Base-by-base conservation (phyloP, 2,888 invertebrate genomes). In the Aspidiotus destructor region DNA sequence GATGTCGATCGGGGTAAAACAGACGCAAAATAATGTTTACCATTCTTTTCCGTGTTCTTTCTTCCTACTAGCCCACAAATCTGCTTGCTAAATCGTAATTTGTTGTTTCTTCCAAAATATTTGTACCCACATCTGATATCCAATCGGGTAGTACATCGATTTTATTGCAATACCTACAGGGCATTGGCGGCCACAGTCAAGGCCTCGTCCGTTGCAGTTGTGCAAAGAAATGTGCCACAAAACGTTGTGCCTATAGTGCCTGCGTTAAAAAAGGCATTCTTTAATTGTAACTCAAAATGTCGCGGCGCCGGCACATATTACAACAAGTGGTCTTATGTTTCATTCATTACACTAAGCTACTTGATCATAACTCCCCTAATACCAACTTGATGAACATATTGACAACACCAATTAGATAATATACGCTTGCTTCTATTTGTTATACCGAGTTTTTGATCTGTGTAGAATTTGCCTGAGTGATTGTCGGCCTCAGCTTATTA, bases 221-320 rank as follows among this genome's bases (percentile, higher is more conserved):
- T 44, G 48, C 48, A 44, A 44, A 44, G 48, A 44, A 44, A 44
- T 44, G 48, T 13, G 48, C 8, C 48, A 44, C 48, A 44, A 44
- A 44, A 44, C 48, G 48, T 44, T 44, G 48, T 44, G 48, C n/a
- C n/a, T n/a, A n/a, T n/a, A n/a, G n/a, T n/a, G n/a, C 48, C 48
- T 44, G 48, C 48, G 48, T 44, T 44, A 44, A 44, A 44, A 44
- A 44, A 44, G 48, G 48, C 48, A 44, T 44, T 13, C 48, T 44
- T 44, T n/a, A n/a, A n/a, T n/a, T 44, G 48, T 44, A 44, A 44
- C 48, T 44, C 48, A 44, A 44, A 44, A 44, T 44, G 48, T 44
- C 48, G 13, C 48, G 48, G 48, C 48, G 48, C 48, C 48, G 48
- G 48, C 48, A 44, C 48, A 44, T 44, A 13, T 44, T 44, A 13